Percentiles rank a stretch among this genome's conserved stretches.
These are phyloP conservation scores for Siphlonurus alternatus DNA, from an alignment of 2,888 invertebrate genomes.

Conservation along the genomic window DNA sequence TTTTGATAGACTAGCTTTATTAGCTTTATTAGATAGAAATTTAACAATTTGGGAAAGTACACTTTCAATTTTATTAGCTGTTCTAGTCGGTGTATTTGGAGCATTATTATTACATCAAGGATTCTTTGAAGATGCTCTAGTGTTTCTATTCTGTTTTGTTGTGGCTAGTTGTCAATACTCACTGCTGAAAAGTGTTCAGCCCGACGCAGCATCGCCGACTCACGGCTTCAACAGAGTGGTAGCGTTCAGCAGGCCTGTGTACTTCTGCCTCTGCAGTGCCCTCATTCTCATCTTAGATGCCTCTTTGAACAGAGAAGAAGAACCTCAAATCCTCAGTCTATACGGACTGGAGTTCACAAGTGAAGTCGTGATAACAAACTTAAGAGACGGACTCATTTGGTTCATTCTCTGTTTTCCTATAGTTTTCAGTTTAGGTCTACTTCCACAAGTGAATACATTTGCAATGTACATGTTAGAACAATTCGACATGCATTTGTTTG, in stretches of 20 bases:
- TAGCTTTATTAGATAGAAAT: conserved; percentile 88
- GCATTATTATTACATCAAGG: conserved; percentile 64
- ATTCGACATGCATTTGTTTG: conserved; percentile 63
- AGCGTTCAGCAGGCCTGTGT: conserved; percentile 83
- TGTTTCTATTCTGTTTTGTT: conserved; percentile 93
- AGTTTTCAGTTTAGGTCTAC: conserved; percentile 84
- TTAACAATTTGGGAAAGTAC: conserved; percentile 65
- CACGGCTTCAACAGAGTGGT: conserved; percentile 95
- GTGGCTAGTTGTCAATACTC: conserved; percentile 97
- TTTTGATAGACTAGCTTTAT: conserved; percentile 79
- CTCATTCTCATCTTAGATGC: conserved; percentile 14
- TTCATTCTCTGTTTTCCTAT: conserved; percentile 83
- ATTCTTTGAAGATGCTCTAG: conserved; percentile 81
- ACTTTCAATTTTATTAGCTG: conserved; percentile 65
- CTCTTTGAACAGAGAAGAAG: conserved; percentile 5
- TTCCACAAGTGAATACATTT: conserved; percentile 96
- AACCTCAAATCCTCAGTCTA: conserved; percentile 13
- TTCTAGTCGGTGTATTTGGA: conserved; percentile 71
- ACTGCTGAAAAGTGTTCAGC: conserved; percentile 92
- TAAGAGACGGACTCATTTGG: conserved; percentile 57
- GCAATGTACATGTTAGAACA: conserved; percentile 94
- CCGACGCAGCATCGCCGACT: conserved; percentile 95
- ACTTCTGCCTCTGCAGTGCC: conserved; percentile 65
- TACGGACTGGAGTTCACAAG: conserved; percentile 33
- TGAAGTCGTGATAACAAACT: conserved; percentile 41